Evolutionary conservation across 2,888 invertebrate species (phyloP).

Genomic region (Blastobasis lacticolella): DNA sequence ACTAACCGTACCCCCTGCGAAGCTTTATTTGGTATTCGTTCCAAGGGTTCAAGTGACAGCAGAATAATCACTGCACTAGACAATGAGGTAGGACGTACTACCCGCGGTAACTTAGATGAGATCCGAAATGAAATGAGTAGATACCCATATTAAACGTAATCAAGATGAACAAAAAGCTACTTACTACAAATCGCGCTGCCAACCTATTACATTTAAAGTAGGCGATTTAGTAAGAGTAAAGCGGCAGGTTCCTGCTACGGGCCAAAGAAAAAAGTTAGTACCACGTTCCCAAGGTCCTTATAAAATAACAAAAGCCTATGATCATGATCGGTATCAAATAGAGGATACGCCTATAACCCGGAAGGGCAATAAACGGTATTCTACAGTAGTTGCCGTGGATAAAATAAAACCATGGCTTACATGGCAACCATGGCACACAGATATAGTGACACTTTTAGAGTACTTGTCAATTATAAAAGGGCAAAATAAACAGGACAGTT

Average conservation of each 20-base stretch:
- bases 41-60: background rate
- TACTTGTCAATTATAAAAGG: no score
- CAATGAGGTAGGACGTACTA: background rate
- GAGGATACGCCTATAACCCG: conserved; percentile 7
- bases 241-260: no score
- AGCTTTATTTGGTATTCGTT: conserved; percentile 7
- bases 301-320: conserved; percentile 6
- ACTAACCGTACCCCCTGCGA: conserved; percentile 6
- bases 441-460: no score
- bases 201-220: conserved; percentile 4
- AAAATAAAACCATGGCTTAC: no score
- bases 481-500: no score
- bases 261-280: conserved; percentile 7
- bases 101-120: background rate
- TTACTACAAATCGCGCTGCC: conserved; percentile 2
- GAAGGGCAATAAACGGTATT: conserved; percentile 5
- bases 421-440: no score
- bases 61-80: background rate
- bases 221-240: no score
- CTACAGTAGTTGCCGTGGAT: no score
- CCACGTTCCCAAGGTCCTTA: conserved; percentile 7
- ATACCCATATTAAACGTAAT: background rate
- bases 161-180: background rate
- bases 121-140: background rate
- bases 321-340: conserved; percentile 3